Evolutionary conservation across 2,797 vertebrate genomes (phyloP).

Genomic region (Takifugu ocellatus): DNA sequence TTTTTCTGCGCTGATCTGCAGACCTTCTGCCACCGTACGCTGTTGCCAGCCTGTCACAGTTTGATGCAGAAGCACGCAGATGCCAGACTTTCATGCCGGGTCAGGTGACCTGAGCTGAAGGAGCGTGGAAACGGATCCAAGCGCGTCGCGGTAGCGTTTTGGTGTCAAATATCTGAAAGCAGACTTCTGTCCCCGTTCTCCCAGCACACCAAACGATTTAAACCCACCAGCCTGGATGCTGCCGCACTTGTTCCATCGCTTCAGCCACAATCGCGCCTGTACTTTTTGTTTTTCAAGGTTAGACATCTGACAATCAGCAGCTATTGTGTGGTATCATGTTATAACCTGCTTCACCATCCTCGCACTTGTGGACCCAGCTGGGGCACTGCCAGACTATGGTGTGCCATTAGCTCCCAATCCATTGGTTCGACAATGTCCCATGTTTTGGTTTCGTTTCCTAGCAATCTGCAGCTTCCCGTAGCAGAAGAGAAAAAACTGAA

Average conservation of each 20-base stretch:
- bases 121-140: slow-evolving; percentile 54
- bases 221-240: no score
- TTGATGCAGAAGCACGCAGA: slow-evolving; percentile 29
- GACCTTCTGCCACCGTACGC: slow-evolving; percentile 13
- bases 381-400: no score
- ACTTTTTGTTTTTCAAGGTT: no score
- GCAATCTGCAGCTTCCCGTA: neutral
- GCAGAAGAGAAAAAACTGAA: neutral
- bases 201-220: slow-evolving; percentile 7
- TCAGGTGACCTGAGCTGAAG: slow-evolving; percentile 46
- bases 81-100: slow-evolving; percentile 37
- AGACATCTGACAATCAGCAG: no score
- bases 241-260: no score
- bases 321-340: no score
- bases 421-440: neutral
- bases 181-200: slow-evolving; percentile 55
- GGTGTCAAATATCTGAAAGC: slow-evolving; percentile 64
- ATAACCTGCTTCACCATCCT: no score
- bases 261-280: no score
- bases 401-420: no score
- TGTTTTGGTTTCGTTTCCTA: neutral
- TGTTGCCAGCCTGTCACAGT: slow-evolving; percentile 13
- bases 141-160: slow-evolving; percentile 45
- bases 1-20: slow-evolving; percentile 39
- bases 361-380: no score